Evolutionary conservation across 2,113 vertebrate species (phyloP), one percentile per base, ranked within the genome.

Genomic region (Antechinus stuartii): DNA sequence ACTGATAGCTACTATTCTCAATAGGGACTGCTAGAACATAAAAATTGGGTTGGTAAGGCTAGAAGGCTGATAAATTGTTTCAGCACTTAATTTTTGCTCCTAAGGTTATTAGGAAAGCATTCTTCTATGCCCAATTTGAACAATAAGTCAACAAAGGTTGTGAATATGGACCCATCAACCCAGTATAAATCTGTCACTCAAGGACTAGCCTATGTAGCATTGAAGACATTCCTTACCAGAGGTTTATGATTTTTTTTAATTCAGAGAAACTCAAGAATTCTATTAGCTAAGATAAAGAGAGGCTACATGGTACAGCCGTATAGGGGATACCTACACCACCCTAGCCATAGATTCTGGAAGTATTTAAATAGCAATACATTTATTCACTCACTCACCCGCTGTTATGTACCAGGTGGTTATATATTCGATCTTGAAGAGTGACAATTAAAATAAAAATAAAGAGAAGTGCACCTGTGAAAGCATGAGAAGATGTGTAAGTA

Each of bases 371-470:
- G 68, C 19, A 42, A 23, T n/a, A 84, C n/a, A 84, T 84, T 35
- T 84, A 42, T 94, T 97, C 90, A 96, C 54, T 95, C 68, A 57
- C 89, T 96, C 92, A 92, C 91, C 94, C 94, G 95, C 93, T 98
- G 93, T 94, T 97, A 94, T n/a, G 93, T 47, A 52, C 89, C 94
- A 96, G 89, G 90, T 94, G 93, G 61, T 94, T 92, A 94, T 89
- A 53, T 42, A 95, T 76, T 54, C 96, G 95, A 95, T 91, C 35
- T 96, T 95, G 55, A 68, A 97, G 93, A 92, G 91, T 94, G 92
- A 91, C 94, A 96, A 95, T 96, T 98, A 96, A 95, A 97, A 96
- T 93, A 95, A 97, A 97, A 96, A 96, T 96, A 98, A 95, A 92
- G 94, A 94, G 90, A 95, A 93, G 89, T 55, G 57, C 12, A 95